Percentiles rank a stretch among this genome's conserved stretches.
phyloP scores from a whole-genome alignment of 1,140 invertebrate species.

The Cheumatopsyche charites region DNA sequence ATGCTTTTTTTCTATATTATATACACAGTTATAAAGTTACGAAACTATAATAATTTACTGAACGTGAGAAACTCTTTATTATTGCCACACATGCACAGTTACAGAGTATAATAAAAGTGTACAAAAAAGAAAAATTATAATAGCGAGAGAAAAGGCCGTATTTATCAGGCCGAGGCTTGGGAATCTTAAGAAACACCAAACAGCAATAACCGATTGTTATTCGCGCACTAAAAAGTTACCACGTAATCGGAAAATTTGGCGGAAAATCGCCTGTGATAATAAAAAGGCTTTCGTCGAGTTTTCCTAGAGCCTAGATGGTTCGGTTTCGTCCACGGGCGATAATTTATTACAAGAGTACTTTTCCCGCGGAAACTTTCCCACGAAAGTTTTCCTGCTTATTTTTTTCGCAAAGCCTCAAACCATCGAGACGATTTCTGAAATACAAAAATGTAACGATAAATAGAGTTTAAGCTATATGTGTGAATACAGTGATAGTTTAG shows the following conservation, averaged over 20 bases:
- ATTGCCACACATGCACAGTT: too few species aligned
- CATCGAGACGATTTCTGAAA: neutral
- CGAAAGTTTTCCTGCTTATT: neutral
- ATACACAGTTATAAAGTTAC: too few species aligned
- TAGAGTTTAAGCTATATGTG: neutral
- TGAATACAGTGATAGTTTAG: too few species aligned
- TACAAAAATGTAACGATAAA: constrained; percentile 5
- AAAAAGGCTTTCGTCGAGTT: constrained; percentile 13
- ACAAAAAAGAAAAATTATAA: too few species aligned
- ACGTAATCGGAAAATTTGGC: neutral
- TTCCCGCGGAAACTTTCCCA: constrained; percentile 1
- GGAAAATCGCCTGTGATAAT: neutral
- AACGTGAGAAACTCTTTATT: too few species aligned
- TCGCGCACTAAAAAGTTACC: constrained; percentile 23
- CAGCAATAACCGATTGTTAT: constrained; percentile 26
- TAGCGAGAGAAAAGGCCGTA: too few species aligned
- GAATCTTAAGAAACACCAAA: constrained; percentile 11
- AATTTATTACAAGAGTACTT: constrained; percentile 13
- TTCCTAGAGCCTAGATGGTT: neutral
- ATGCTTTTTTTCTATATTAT: too few species aligned
- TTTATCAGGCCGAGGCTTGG: neutral
- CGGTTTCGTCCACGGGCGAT: constrained; percentile 14
- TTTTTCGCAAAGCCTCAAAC: neutral
- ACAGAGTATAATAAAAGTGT: too few species aligned
- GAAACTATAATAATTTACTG: too few species aligned